Evolutionary conservation across 2,888 invertebrate species (phyloP), one percentile per base, ranked within the genome.

Genomic region (Cheiracanthium punctorium): DNA sequence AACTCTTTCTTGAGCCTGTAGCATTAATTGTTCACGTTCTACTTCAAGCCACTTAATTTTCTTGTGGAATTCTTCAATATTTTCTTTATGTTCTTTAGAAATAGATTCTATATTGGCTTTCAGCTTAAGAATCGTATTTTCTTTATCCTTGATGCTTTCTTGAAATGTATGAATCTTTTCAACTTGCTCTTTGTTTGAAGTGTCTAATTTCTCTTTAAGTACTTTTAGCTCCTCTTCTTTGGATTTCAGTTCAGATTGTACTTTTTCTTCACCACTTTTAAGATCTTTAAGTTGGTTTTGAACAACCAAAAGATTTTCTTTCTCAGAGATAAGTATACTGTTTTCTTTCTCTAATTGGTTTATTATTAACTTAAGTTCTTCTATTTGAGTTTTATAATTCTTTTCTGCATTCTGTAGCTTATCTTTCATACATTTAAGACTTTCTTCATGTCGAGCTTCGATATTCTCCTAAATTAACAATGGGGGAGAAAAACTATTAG

Each of bases 331-430:
- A 28, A 81, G 33, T 1, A n/a, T 20, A 32, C 12, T 28, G 2
- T 76, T 88, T n/a, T 85, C 65, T 12, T 64, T 81, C 52, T 88
- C 74, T 20, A 73, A 74, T 37, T 69, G 69, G 33, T 41, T 70
- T 43, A 74, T 24, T n/a, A 33, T 69, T 0, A 33, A 28, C 24
- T 81, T 85, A 70, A 81, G 80, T 37, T 88, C 85, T 48, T 81
- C 77, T 52, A 81, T 43, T 17, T 85, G 65, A 29, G 72, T 80
- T 20, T 33, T 43, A 79, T 81, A 75, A 29, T 85, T 81, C 33
- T 82, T 75, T 74, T 88, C 86, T 32, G 71, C 82, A 72, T 70
- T 73, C 52, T 88, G 81, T 30, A 88, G 74, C 69, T 88, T 88
- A 32, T 85, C 80, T 64, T 80, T 70, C 17, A 80, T 17, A n/a